A percentile compares a stretch with the other conserved stretches of the same genome.
Evolutionary conservation across 2,113 vertebrate genomes (phyloP).

Genomic region (Bos indicus): DNA sequence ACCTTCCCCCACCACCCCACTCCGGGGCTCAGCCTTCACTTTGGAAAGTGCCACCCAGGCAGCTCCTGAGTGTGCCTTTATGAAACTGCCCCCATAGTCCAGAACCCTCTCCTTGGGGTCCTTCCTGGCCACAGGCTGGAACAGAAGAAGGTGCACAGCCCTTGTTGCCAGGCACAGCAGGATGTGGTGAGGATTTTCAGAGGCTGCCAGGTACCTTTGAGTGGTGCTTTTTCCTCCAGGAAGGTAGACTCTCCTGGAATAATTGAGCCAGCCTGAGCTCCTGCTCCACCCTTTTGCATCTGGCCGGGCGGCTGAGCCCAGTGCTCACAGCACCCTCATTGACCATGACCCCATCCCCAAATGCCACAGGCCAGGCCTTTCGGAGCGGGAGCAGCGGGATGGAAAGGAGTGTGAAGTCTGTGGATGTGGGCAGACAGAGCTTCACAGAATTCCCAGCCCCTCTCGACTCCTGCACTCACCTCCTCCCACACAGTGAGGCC

Average conservation of each 20-base stretch:
- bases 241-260: background rate
- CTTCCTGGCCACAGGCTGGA: background rate
- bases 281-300: background rate
- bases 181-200: background rate
- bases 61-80: background rate
- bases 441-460: background rate
- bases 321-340: background rate
- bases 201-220: background rate
- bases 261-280: background rate
- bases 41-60: background rate
- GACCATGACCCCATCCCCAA: constrained; percentile 54
- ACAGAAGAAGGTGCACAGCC: background rate
- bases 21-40: background rate
- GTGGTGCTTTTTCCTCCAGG: constrained; percentile 15
- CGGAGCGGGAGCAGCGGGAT: background rate
- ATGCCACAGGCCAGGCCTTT: background rate
- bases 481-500: background rate
- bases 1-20: too few relatives aligned
- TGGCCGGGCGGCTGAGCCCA: background rate
- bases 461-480: background rate
- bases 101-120: background rate
- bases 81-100: background rate
- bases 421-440: background rate
- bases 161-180: background rate
- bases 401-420: background rate